Percentiles rank a stretch among this genome's conserved stretches.
Evolutionary conservation across 1,140 invertebrate genomes (phyloP).

Genomic region (Lucilia cuprina): DNA sequence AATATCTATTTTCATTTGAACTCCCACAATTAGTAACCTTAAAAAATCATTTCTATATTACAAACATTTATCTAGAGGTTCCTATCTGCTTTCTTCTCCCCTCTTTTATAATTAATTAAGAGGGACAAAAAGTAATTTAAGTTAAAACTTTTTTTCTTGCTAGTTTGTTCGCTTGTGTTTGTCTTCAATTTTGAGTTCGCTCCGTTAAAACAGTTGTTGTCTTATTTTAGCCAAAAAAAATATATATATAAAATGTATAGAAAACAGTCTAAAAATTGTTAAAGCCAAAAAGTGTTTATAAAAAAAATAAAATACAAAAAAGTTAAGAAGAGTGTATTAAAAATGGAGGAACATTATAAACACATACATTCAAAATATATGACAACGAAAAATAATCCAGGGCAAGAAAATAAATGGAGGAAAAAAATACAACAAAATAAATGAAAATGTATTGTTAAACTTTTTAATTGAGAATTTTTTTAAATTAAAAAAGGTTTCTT

Average conservation of each 20-base stretch:
- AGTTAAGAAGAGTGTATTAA: background rate
- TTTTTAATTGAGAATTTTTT: slow-evolving; percentile 12
- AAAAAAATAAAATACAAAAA: background rate
- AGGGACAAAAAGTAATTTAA: slow-evolving; percentile 33
- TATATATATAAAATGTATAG: background rate
- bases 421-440: background rate
- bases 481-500: no score
- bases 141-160: background rate
- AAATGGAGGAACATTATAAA: background rate
- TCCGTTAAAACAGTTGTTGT: background rate
- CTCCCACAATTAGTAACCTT: no score
- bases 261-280: background rate
- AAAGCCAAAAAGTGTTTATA: background rate
- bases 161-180: background rate
- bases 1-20: no score
- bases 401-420: background rate
- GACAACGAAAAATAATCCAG: background rate
- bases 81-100: background rate
- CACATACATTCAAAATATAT: background rate
- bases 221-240: background rate
- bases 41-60: no score
- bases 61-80: no score
- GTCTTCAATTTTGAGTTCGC: background rate
- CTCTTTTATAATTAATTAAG: slow-evolving; percentile 35
- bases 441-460: slow-evolving; percentile 24